Evolutionary conservation across 2,797 vertebrate genomes (phyloP).

Genomic region (Allenopithecus nigroviridis): DNA sequence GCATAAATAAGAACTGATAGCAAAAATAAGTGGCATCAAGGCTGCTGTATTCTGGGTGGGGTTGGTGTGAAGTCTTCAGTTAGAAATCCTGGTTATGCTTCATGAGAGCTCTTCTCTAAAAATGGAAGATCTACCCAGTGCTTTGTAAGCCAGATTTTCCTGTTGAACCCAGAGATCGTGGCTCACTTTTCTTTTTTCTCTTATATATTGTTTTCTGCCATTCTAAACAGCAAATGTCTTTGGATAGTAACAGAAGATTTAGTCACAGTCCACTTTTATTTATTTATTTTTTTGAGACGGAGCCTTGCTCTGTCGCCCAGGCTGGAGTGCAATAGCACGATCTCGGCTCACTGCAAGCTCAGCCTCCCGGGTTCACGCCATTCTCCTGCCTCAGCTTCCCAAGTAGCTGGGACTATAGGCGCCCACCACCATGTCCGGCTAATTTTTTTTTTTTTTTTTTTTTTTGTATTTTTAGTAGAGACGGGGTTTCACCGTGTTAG

Average conservation of each 20-base stretch:
- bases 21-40: not conserved
- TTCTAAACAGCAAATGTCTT: not conserved
- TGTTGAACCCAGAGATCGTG: not conserved
- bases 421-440: rapidly evolving
- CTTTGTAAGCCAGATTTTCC: not conserved
- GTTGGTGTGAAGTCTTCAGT: not conserved
- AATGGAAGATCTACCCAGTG: not conserved
- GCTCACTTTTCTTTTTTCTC: not conserved
- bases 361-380: no score
- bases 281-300: not conserved
- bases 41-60: not conserved
- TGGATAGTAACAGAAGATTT: not conserved
- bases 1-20: not conserved
- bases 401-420: no score
- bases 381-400: no score
- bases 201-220: not conserved
- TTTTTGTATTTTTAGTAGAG: no score
- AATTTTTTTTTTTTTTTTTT: no score
- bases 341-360: no score
- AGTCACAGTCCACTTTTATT: not conserved
- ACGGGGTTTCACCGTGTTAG: no score
- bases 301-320: no score
- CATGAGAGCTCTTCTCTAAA: not conserved
- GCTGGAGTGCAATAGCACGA: rapidly evolving
- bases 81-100: not conserved